These are phyloP conservation scores for Eulemur rubriventer DNA, from an alignment of 2,797 vertebrate species.

Conservation along the genomic window DNA sequence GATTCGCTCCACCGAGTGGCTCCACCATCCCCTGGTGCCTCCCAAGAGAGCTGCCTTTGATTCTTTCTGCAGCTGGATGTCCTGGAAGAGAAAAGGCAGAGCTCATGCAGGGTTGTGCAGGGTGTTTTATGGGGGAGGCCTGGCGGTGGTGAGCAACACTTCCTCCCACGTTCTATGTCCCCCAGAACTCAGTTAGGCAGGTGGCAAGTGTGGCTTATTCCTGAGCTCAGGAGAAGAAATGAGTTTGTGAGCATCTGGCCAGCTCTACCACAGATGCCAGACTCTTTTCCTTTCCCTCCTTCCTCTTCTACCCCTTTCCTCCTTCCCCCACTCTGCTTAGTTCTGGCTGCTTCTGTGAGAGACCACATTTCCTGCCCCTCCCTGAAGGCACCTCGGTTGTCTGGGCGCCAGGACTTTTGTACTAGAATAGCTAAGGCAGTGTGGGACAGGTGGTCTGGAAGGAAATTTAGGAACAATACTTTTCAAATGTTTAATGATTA, in stretches of 20 bases:
- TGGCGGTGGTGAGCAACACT: not conserved
- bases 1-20: not conserved
- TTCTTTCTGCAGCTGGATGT: not conserved
- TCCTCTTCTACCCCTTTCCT: not conserved
- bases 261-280: not conserved
- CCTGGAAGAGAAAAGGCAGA: not conserved
- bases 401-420: not conserved
- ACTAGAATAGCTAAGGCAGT: not conserved
- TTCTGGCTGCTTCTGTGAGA: not conserved
- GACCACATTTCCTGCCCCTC: not conserved
- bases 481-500: constrained; percentile 9
- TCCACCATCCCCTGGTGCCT: accelerated
- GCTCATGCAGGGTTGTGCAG: not conserved
- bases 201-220: not conserved
- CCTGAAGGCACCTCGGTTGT: not conserved
- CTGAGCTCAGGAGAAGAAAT: not conserved
- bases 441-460: not conserved
- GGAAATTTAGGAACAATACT: not conserved
- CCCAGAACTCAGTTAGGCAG: not conserved
- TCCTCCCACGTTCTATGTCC: not conserved
- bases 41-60: not conserved
- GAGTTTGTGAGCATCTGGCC: not conserved
- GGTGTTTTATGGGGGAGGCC: not conserved
- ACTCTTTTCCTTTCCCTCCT: not conserved
- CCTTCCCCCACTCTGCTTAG: not conserved